phyloP scores from a whole-genome alignment of 64 coral and sea anemone species.

The Pachyseris speciosa region DNA sequence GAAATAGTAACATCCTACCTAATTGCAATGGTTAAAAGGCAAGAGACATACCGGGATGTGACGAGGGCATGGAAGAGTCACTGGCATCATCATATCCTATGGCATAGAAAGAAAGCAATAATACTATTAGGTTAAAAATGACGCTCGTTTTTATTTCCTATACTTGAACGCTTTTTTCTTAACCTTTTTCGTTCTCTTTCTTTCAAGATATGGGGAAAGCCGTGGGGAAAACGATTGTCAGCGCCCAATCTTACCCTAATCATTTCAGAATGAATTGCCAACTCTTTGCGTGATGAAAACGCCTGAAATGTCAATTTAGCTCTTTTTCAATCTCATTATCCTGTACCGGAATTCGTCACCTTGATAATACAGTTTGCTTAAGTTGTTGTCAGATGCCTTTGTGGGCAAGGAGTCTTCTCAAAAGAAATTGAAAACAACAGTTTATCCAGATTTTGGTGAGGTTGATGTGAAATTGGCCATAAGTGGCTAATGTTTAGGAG shows the following conservation, averaged over 20 bases:
- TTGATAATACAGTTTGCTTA: no score
- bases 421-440: no score
- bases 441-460: no score
- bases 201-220: no score
- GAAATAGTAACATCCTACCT: not conserved
- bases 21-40: no score
- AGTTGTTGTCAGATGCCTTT: no score
- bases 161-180: not conserved
- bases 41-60: not conserved
- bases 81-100: not conserved
- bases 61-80: not conserved
- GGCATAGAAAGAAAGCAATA: not conserved
- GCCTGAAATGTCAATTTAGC: not conserved
- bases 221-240: not conserved
- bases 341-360: no score
- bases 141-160: not conserved
- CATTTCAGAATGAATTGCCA: not conserved
- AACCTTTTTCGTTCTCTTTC: not conserved
- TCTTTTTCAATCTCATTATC: not conserved
- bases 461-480: not conserved
- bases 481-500: not conserved
- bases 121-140: not conserved
- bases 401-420: no score
- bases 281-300: not conserved
- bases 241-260: not conserved